Evolutionary conservation across 1,140 invertebrate species (phyloP).

Genomic region (Diuraphis noxia): DNA sequence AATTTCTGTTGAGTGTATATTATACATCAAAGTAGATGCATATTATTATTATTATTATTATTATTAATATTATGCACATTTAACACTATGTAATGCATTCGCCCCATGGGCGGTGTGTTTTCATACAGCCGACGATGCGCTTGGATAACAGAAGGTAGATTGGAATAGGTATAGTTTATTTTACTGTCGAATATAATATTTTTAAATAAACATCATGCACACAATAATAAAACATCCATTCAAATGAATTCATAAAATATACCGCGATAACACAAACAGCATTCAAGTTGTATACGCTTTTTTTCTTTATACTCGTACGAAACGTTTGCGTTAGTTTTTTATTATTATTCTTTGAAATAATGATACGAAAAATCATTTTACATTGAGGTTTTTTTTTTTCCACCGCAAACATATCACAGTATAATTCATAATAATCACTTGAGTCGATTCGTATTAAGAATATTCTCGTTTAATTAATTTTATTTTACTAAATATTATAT

Average conservation of each 20-base stretch:
- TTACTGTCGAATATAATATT: not conserved
- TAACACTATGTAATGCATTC: not conserved
- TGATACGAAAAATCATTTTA: not conserved
- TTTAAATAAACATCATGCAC: not conserved
- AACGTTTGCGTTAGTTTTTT: not conserved
- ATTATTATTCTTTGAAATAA: constrained; percentile 3
- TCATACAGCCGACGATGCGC: not conserved
- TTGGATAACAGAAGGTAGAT: not conserved
- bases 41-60: too few species aligned
- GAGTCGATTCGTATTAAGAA: not conserved
- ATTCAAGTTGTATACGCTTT: not conserved
- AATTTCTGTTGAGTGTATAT: not conserved
- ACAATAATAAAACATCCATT: not conserved
- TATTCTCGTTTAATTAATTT: not conserved
- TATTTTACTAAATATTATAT: not conserved
- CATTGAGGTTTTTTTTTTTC: not conserved
- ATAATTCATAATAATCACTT: not conserved
- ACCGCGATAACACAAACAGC: not conserved
- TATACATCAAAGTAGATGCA: too few species aligned
- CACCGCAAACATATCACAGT: not conserved
- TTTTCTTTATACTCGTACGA: not conserved
- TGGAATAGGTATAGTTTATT: not conserved
- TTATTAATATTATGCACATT: not conserved
- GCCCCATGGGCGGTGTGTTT: not conserved
- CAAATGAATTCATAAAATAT: not conserved